Conservation (phyloP, 2,888 invertebrate genomes). For the Apoderus coryli region DNA sequence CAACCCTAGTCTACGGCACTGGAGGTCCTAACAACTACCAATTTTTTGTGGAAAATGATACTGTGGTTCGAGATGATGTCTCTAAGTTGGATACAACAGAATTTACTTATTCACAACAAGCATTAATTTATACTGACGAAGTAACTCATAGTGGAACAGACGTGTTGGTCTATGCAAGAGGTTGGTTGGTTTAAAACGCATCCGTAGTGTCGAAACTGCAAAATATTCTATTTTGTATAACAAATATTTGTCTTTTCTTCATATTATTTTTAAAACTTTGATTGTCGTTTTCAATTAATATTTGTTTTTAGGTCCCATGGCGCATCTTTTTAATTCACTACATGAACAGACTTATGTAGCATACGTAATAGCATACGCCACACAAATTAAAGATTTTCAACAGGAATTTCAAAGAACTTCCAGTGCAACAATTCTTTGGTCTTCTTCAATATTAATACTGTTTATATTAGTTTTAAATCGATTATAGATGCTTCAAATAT, state of each 20-base stretch:
- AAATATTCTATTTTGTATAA: too few species aligned
- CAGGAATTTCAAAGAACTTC: too few species aligned
- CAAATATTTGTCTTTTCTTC: too few species aligned
- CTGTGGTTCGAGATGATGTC: conserved; percentile 45
- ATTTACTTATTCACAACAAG: conserved; percentile 58
- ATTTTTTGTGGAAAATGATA: conserved; percentile 28
- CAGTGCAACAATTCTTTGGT: too few species aligned
- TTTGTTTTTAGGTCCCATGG: conserved; percentile 58
- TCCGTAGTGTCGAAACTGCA: too few species aligned
- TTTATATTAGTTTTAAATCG: too few species aligned
- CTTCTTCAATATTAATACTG: too few species aligned
- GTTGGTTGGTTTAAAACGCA: too few species aligned
- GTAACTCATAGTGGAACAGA: conserved; percentile 76
- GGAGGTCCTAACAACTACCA: conserved; percentile 59
- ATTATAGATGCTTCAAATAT: too few species aligned
- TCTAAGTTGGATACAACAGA: conserved; percentile 41
- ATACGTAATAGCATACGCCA: conserved; percentile 70
- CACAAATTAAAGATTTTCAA: too few species aligned
- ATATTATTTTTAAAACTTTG: too few species aligned
- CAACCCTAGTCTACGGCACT: conserved; percentile 62
- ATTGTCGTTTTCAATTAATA: too few species aligned
- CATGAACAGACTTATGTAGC: conserved; percentile 87
- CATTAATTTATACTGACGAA: conserved; percentile 53
- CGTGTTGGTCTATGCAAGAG: conserved; percentile 73
- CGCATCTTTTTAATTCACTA: conserved; percentile 75